Percentiles rank a stretch among this genome's conserved stretches.
phyloP scores from a whole-genome alignment of 2,797 vertebrate genomes.

The Nyctibius grandis region DNA sequence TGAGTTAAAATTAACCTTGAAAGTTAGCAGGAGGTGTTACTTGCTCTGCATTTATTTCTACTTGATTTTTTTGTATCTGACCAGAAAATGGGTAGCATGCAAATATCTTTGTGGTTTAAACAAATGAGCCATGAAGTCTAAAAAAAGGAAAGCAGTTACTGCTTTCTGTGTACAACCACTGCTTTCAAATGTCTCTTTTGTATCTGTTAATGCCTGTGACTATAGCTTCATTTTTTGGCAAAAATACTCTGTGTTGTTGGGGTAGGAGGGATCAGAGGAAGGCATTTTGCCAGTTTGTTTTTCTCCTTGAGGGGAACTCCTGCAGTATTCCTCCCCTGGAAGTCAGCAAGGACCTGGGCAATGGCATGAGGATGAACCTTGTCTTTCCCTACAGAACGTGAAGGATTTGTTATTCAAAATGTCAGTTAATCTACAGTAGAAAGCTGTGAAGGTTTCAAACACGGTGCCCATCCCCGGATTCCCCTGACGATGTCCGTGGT shows the following conservation, averaged over 20 bases:
- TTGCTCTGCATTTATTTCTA: neutral
- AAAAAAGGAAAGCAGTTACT: conserved; percentile 43
- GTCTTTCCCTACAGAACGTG: neutral
- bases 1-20: conserved; percentile 14
- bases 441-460: neutral
- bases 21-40: neutral
- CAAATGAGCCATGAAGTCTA: conserved; percentile 40
- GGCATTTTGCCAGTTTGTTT: neutral
- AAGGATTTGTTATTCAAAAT: conserved; percentile 31
- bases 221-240: neutral
- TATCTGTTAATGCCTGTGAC: neutral
- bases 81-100: conserved; percentile 24
- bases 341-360: neutral
- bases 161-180: conserved; percentile 38
- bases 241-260: neutral
- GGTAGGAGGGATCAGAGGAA: neutral
- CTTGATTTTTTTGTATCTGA: neutral
- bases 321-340: neutral
- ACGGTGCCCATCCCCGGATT: neutral
- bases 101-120: conserved; percentile 53
- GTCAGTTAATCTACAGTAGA: neutral
- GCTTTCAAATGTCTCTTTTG: conserved; percentile 27
- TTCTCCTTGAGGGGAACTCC: neutral
- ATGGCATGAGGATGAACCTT: neutral
- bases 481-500: neutral